These are phyloP conservation scores for Saccostrea glomerata DNA, from an alignment of 1,140 invertebrate genomes.

Conservation along the genomic window DNA sequence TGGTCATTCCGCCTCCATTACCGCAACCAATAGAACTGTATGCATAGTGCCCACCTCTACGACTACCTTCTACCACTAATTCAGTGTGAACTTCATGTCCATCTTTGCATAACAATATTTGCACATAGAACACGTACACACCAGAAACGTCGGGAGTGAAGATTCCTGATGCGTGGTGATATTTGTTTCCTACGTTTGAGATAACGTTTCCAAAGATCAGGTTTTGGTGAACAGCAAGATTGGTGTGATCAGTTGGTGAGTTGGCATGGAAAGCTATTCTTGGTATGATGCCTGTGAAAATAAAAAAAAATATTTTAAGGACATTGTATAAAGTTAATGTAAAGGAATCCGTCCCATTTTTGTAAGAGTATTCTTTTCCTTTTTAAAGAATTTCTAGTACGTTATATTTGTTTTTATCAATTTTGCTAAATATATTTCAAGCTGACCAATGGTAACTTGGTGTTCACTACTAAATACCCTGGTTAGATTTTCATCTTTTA, in stretches of 20 bases:
- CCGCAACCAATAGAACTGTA: not conserved
- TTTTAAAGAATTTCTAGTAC: no score
- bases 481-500: no score
- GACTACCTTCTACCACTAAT: not conserved
- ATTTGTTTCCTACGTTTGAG: not conserved
- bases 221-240: not conserved
- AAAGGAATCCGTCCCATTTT: no score
- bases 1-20: not conserved
- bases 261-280: slow-evolving; percentile 22
- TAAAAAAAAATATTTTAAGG: no score
- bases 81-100: not conserved
- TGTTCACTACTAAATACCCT: no score
- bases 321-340: no score
- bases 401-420: no score
- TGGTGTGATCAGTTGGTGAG: not conserved
- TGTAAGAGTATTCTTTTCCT: no score
- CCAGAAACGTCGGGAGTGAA: not conserved
- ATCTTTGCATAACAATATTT: not conserved
- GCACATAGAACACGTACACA: not conserved
- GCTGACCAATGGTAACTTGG: no score
- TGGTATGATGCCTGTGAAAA: not conserved
- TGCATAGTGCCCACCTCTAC: not conserved
- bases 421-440: no score
- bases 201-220: slow-evolving; percentile 13
- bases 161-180: not conserved